A percentile compares a stretch with the other conserved stretches of the same genome.
phyloP scores from a whole-genome alignment of 2,113 vertebrate species.

The Oryzias woworae region DNA sequence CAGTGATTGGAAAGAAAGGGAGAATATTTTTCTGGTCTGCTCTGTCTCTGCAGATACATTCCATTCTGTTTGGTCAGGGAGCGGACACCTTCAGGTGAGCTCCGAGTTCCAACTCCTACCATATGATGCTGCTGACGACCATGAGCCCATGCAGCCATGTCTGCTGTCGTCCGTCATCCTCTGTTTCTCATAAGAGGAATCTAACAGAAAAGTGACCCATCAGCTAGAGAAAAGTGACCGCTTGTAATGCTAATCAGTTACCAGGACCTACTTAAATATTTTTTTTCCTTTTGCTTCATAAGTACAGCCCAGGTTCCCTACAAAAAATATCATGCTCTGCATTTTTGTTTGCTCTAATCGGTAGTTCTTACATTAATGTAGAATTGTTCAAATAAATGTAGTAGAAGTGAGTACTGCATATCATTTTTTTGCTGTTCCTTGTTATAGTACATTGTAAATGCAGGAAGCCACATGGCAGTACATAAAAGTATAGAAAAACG shows the following conservation, averaged over 20 bases:
- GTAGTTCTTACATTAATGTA: no score
- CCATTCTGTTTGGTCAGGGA: conserved; percentile 56
- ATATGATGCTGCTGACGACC: conserved; percentile 49
- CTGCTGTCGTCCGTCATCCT: conserved; percentile 60
- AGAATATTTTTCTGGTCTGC: conserved; percentile 51
- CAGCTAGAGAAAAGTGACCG: conserved; percentile 24
- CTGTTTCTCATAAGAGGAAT: conserved; percentile 56
- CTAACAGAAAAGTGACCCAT: conserved; percentile 31
- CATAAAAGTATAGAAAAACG: no score
- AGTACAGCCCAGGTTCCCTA: not conserved
- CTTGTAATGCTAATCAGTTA: conserved; percentile 42
- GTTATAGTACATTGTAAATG: no score
- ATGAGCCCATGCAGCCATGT: conserved; percentile 58
- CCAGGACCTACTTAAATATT: conserved; percentile 13
- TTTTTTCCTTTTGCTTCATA: conserved; percentile 19
- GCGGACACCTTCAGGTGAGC: conserved; percentile 62
- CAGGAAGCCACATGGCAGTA: no score
- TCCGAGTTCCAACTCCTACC: conserved; percentile 20
- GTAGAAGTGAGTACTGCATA: no score
- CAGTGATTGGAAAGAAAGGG: conserved; percentile 49
- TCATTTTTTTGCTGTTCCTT: no score
- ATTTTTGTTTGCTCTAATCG: no score
- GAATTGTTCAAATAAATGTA: no score
- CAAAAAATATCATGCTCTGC: no score
- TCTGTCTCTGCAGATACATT: conserved; percentile 39